A percentile compares a stretch with the other conserved stretches of the same genome.
Evolutionary conservation across 2,113 vertebrate genomes (phyloP).

Genomic region (Poeciliopsis occidentalis): DNA sequence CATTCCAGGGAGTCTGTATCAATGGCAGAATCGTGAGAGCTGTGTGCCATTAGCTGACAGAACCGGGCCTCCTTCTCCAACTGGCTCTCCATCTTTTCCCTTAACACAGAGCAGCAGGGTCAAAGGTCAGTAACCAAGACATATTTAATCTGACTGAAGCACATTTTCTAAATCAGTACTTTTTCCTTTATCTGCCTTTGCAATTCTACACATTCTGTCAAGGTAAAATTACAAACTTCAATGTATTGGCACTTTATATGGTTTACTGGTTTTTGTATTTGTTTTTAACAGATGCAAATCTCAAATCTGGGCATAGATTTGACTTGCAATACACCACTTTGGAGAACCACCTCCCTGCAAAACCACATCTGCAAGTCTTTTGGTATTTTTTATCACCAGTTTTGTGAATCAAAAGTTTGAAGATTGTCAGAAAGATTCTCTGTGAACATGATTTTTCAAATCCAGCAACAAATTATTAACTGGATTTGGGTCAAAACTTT

Average conservation of each 20-base stretch:
- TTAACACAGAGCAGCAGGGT: slow-evolving; percentile 59
- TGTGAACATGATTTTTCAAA: too few species aligned
- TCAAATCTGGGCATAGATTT: not conserved
- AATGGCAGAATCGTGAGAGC: slow-evolving; percentile 96
- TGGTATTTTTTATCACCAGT: too few species aligned
- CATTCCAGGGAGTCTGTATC: slow-evolving; percentile 98
- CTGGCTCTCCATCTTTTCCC: slow-evolving; percentile 96
- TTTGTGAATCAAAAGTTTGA: too few species aligned
- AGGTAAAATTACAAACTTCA: not conserved
- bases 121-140: slow-evolving; percentile 33
- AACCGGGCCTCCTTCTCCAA: slow-evolving; percentile 94
- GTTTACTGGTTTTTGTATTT: not conserved
- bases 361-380: too few species aligned
- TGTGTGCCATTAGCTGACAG: slow-evolving; percentile 94
- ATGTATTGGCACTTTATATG: too few species aligned
- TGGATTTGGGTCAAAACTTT: too few species aligned
- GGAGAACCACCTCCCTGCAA: too few species aligned
- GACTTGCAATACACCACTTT: too few species aligned
- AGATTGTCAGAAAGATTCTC: too few species aligned
- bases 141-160: not conserved
- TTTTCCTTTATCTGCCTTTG: not conserved
- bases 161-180: not conserved
- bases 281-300: not conserved
- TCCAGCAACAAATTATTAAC: too few species aligned
- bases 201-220: not conserved